phyloP scores from a whole-genome alignment of 2,797 vertebrate genomes.

The Pangasius sanitwongsei region DNA sequence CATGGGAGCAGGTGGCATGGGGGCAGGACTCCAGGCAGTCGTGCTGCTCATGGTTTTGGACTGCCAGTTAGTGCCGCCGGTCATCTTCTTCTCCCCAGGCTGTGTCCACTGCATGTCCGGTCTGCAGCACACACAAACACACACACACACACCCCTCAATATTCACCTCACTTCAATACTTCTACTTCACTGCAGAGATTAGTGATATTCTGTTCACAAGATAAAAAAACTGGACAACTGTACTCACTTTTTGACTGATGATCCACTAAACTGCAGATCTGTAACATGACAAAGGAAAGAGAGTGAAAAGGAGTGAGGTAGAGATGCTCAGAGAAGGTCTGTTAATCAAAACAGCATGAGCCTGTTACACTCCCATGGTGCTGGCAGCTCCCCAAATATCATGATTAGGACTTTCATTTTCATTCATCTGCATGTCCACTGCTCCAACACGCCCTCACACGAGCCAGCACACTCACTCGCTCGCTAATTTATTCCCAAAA shows the following conservation, averaged over 20 bases:
- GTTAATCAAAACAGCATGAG: slow-evolving; percentile 26
- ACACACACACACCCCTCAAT: background rate
- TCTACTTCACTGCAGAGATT: background rate
- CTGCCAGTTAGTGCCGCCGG: slow-evolving; percentile 82
- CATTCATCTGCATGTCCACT: slow-evolving; percentile 14
- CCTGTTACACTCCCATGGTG: slow-evolving; percentile 22
- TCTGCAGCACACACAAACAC: slow-evolving; percentile 65
- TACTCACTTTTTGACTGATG: slow-evolving; percentile 86
- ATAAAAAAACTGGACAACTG: background rate
- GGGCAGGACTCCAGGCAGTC: slow-evolving; percentile 74
- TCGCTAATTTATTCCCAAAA: slow-evolving; percentile 12
- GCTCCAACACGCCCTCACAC: background rate
- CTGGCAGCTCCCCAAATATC: slow-evolving; percentile 22
- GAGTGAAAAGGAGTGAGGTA: slow-evolving; percentile 15
- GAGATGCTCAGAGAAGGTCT: slow-evolving; percentile 2
- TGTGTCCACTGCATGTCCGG: slow-evolving; percentile 83
- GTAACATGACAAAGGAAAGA: slow-evolving; percentile 37
- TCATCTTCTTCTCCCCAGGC: slow-evolving; percentile 81
- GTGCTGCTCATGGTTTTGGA: slow-evolving; percentile 82
- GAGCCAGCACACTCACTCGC: background rate
- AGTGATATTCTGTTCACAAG: background rate
- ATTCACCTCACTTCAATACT: too few species aligned
- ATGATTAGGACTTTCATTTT: slow-evolving; percentile 15
- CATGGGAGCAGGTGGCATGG: slow-evolving; percentile 78
- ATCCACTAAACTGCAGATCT: slow-evolving; percentile 90